phyloP scores from a whole-genome alignment of 2,888 invertebrate species.

The Ormyrus labotus region DNA sequence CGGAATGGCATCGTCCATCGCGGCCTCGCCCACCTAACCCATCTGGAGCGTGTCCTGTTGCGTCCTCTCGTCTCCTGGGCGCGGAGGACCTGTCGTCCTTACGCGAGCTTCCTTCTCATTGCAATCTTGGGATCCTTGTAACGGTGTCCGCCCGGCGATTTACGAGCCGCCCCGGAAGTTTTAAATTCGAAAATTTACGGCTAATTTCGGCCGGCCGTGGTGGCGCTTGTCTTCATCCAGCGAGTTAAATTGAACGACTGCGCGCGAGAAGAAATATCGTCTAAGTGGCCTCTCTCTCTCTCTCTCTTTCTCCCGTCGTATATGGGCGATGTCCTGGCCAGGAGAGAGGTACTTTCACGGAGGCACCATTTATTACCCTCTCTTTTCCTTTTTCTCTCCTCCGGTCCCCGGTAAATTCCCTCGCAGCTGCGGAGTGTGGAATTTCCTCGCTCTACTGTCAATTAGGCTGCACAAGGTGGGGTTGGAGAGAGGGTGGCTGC shows the following conservation, averaged over 20 bases:
- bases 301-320: background rate
- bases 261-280: constrained; percentile 46
- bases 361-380: constrained; percentile 60
- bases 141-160: background rate
- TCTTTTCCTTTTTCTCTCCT: constrained; percentile 26
- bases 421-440: background rate
- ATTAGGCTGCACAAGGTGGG: background rate
- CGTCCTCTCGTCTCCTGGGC: background rate
- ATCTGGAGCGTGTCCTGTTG: constrained; percentile 19
- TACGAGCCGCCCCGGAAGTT: background rate
- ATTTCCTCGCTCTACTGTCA: constrained; percentile 35
- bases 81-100: background rate
- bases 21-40: constrained; percentile 15
- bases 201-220: constrained; percentile 12
- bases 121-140: background rate
- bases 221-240: background rate
- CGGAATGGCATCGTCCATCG: background rate
- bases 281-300: constrained; percentile 9
- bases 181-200: constrained; percentile 44
- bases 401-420: constrained; percentile 5
- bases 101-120: background rate
- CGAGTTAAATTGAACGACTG: constrained; percentile 25
- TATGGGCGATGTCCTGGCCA: background rate
- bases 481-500: background rate
- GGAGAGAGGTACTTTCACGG: constrained; percentile 58